phyloP scores from a whole-genome alignment of 2,113 vertebrate genomes.

The Spea bombifrons region DNA sequence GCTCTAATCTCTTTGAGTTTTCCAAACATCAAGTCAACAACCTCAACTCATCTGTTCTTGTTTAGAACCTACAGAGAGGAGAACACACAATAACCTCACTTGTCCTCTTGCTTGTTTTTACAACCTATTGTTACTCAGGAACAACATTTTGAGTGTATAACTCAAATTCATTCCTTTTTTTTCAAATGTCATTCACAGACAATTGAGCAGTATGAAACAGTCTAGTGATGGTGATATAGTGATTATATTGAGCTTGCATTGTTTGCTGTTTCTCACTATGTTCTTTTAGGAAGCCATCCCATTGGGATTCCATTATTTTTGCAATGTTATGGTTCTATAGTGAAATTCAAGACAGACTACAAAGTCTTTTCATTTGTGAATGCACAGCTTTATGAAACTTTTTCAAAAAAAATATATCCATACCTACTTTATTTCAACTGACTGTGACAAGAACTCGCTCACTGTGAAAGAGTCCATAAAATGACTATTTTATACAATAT shows the following conservation, averaged over 20 bases:
- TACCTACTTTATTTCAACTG: too few relatives aligned
- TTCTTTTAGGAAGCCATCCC: background rate
- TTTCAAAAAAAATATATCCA: too few relatives aligned
- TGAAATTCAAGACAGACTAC: too few relatives aligned
- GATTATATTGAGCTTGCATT: background rate
- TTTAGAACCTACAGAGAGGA: conserved; percentile 7
- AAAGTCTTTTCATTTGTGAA: too few relatives aligned
- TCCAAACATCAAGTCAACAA: too few relatives aligned
- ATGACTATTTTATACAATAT: too few relatives aligned
- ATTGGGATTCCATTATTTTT: too few relatives aligned
- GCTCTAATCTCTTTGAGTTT: too few relatives aligned
- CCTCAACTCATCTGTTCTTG: background rate
- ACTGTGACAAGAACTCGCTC: too few relatives aligned
- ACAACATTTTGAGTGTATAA: conserved; percentile 58
- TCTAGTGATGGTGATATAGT: background rate
- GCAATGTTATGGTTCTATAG: too few relatives aligned
- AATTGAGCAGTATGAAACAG: conserved; percentile 51
- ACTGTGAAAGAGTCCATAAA: too few relatives aligned
- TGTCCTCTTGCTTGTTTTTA: conserved; percentile 48
- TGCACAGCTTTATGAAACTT: too few relatives aligned
- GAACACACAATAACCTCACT: conserved; percentile 1
- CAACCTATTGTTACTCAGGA: conserved; percentile 66
- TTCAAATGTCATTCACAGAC: conserved; percentile 57
- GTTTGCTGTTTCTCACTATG: background rate
- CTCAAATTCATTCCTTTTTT: conserved; percentile 61